Base-by-base conservation (phyloP, 2,797 vertebrate genomes). In the Eospalax fontanierii region DNA sequence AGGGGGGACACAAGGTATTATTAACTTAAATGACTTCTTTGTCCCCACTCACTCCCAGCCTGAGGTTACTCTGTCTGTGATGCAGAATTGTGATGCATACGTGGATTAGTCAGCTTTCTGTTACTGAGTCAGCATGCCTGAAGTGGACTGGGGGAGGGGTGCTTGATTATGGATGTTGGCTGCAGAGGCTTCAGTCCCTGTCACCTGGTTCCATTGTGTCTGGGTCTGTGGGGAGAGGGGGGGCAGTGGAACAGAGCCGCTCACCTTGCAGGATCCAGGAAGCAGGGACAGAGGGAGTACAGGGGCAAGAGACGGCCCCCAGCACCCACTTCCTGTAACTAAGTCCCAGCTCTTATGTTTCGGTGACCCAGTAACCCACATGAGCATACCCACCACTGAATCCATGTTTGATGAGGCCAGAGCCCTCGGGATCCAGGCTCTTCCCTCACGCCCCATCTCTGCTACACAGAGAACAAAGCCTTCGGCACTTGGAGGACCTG, bases 21-120 rank as follows among this genome's bases (percentile, higher is more conserved):
- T 66, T 40, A 63, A 24, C 57, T 66, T 59, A 59, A 76, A 59
- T 65, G 71, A 78, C 50, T 80, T 84, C 38, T 22, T 43, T 40
- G 68, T 70, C 35, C 35, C n/a, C 14, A 16, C 21, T 50, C 50
- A 90, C 87, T 93, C 86, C 46, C 68, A 73, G 90, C 84, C 54
- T 68, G 65, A 74, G 73, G 90, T 95, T 95, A 54, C 9, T 22
- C 90, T 19, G 28, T 63, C 57, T 46, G 70, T 59, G 59, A 46
- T 30, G 50, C 43, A 43, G 22, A 24, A 24, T 61, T 79, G 68
- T 43, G 14, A 12, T 50, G 28, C 76, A 19, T 38, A 14, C 33
- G 9, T 70, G 66, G 15, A 22, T 11, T 59, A 6, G 75, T n/a
- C 63, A 59, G 35, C 50, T 10, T 26, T 61, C 76, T 21, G 21